phyloP scores from a whole-genome alignment of 2,113 vertebrate species.

The Corythaixoides concolor region DNA sequence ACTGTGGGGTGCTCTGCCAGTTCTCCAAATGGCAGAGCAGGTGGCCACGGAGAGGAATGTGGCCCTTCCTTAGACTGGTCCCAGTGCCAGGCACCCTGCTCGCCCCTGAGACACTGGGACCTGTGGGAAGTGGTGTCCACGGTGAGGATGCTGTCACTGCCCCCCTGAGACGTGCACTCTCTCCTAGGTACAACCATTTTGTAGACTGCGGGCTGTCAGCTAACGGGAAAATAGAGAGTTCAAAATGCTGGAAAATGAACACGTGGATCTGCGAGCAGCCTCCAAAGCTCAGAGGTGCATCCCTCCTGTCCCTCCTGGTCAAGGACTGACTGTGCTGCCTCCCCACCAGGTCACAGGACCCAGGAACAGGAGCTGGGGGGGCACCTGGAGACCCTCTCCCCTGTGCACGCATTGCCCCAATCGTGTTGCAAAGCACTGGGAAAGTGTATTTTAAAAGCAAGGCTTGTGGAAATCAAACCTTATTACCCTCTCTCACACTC shows the following conservation, averaged over 20 bases:
- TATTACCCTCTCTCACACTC: not conserved
- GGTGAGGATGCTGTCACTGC: not conserved
- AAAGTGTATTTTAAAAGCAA: not conserved
- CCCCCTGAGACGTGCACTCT: not conserved
- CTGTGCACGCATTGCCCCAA: rapidly evolving
- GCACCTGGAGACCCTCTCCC: not conserved
- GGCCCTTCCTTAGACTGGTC: not conserved
- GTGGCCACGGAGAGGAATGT: not conserved
- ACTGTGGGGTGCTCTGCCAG: not conserved
- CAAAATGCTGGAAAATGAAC: rapidly evolving
- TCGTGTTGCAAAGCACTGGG: rapidly evolving
- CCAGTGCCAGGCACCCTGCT: not conserved
- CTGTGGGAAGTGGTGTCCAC: not conserved
- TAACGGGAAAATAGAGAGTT: rapidly evolving
- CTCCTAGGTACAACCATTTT: rapidly evolving
- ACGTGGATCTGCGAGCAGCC: not conserved
- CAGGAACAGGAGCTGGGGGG: rapidly evolving
- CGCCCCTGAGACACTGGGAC: not conserved
- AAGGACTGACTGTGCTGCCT: not conserved
- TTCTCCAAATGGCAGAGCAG: not conserved
- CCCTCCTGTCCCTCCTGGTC: rapidly evolving
- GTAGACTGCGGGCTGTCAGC: rapidly evolving
- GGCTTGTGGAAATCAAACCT: not conserved
- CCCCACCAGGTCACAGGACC: rapidly evolving
- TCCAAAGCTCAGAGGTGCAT: rapidly evolving